Base-by-base conservation (phyloP, 2,888 invertebrate species). In the Abrostola tripartita region DNA sequence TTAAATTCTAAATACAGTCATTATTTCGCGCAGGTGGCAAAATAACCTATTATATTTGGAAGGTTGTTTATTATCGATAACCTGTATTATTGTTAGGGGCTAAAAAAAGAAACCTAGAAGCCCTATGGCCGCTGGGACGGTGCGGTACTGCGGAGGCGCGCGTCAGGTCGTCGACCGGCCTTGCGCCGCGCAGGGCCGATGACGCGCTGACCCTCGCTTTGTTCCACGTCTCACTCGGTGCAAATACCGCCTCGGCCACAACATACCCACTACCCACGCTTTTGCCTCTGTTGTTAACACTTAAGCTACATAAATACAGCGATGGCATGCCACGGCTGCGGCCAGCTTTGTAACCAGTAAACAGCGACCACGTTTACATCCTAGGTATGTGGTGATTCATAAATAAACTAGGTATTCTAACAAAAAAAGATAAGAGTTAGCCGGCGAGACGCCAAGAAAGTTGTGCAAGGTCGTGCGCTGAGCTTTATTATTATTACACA, bases 141-240 rank as follows among this genome's bases (percentile, higher is more conserved):
- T 88, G 86, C 86, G 73, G 82, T 86, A 85, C 83, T 75, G 81
- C 69, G 73, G 82, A 74, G 81, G 79, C 77, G 85, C 84, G 85
- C 85, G 89, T 81, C 89, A 88, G 93, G 92, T 94, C 93, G 90
- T 80, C 90, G 94, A 92, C 94, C 94, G 94, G 90, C 94, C 94
- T 94, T 94, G 93, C 93, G 88, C 89, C 79, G 88, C 89, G 88
- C 90, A 87, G 87, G 88, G 90, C 91, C 90, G 87, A 78, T 84
- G 85, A 75, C 81, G 79, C 79, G 81, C 76, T 90, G 90, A 91
- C 92, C 92, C 92, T 87, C 81, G 89, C 88, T 90, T 90, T 91
- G 90, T 91, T 90, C 88, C 84, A 80, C 77, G 81, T 79, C 81
- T 82, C 81, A 78, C 78, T 79, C 84, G 82, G 71, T 78, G 76